A percentile compares a stretch with the other conserved stretches of the same genome.
These are phyloP conservation scores for Siniperca scherzeri DNA, from an alignment of 2,797 vertebrate species.

Conservation along the genomic window DNA sequence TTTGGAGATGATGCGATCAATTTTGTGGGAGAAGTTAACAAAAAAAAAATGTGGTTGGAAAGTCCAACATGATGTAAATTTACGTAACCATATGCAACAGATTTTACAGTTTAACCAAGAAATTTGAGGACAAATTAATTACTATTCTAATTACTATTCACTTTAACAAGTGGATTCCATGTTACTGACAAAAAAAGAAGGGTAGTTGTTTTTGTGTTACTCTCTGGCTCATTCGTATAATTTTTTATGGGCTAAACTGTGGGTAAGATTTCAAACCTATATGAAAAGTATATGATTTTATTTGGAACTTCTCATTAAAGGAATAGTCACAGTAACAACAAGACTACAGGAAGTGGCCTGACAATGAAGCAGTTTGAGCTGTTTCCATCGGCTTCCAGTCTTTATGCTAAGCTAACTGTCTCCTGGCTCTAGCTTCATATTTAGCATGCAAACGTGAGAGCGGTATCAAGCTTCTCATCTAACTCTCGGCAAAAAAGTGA, in stretches of 20 bases:
- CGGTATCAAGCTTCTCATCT: not conserved
- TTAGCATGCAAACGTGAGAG: not conserved
- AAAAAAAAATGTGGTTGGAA: not conserved
- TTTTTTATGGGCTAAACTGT: not conserved
- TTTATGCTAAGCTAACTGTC: not conserved
- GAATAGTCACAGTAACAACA: not conserved
- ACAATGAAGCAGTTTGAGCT: not conserved
- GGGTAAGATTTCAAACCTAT: not conserved
- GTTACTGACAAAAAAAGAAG: conserved; percentile 5
- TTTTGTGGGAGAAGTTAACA: not conserved
- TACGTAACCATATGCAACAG: conserved; percentile 1
- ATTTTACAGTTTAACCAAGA: not conserved
- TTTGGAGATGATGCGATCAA: conserved; percentile 12
- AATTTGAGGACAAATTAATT: conserved; percentile 12
- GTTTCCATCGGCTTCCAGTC: not conserved
- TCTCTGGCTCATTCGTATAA: not conserved
- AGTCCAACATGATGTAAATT: not conserved
- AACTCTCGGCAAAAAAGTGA: not conserved
- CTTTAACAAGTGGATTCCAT: conserved; percentile 6
- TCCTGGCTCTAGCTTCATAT: not conserved
- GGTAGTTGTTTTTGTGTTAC: too few relatives aligned
- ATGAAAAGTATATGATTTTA: too few relatives aligned
- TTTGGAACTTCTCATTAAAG: too few relatives aligned
- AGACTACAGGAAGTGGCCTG: not conserved
- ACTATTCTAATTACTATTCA: too few relatives aligned